Evolutionary conservation across 2,888 invertebrate genomes (phyloP), one percentile per base, ranked within the genome.

Genomic region (Teleiodes luculella): DNA sequence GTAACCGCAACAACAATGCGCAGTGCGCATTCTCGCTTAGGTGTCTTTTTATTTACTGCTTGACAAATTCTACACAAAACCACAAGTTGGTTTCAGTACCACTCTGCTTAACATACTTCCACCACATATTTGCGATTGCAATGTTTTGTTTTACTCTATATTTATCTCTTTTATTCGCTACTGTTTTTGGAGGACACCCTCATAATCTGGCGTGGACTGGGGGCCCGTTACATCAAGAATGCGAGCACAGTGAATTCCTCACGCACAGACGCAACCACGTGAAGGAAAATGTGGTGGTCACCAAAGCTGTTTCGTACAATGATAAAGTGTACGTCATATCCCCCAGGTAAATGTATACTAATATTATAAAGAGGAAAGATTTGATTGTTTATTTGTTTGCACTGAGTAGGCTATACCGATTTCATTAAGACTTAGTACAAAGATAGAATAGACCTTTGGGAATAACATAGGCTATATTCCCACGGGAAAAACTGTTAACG

Each of bases 281-380:
- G 1, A 81, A 86, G 52, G 91, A 91, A 62, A 93, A 93, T 71
- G 82, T 92, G 7, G 91, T 93, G 39, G 91, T 91, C 1, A 92
- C 92, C 11, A 90, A 93, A 61, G 85, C 87, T 3, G 90, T 92
- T 56, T 82, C 91, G 39, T 87, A 80, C 74, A 86, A 85, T 61
- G 91, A 93, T 52, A 86, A 91, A 31, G 86, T 90, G 8, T 91
- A 91, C 66, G 63, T 93, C 2, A 91, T 92, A 1, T 80, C 92
- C 54, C 93, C 93, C 2, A 90, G 93, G 73, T 85, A 76, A 45
- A 55, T 54, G 28, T 24, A 24, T 24, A 24, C 6, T 4, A 6
- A 24, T 24, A 4, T 24, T n/a, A n/a, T n/a, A n/a, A n/a, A n/a
- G n/a, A n/a, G n/a, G 24, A 24, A 24, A 3, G 6, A 24, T 24